Base-by-base conservation (phyloP, 2,113 vertebrate species). In the Prolemur simus region DNA sequence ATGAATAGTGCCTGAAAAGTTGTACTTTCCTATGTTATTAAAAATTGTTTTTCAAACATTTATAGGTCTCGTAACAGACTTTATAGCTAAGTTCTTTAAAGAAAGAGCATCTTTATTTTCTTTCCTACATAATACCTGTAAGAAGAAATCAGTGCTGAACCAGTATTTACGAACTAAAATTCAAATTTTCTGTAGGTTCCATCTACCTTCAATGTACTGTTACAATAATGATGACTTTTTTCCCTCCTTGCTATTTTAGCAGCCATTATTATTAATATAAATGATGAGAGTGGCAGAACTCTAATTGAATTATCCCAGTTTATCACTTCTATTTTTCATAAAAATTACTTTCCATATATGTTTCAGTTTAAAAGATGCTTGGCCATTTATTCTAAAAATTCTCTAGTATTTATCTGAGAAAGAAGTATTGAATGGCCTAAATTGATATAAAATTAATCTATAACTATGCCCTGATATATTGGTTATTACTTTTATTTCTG, bases 201-300 rank as follows among this genome's bases (percentile, higher is more conserved):
- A 32, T 60, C 29, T 29, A 25, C 25, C 7, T 77, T 77, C 81
- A 47, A 84, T 39, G 5, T 37, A 32, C 56, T 42, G 8, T 66
- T 82, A 82, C 91, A 87, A 82, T 81, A 74, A 74, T 39, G 45
- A 71, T 87, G 45, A 42, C 27, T 32, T 71, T 90, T 81, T 47
- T 37, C 66, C 39, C 56, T 81, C 8, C 15, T 63, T 81, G 23
- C 34, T 2, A 86, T 29, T 81, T 90, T 27, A 15, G 45, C 10
- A 81, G 27, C 21, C 47, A 74, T 81, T 68, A 86, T 94, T 81
- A 81, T 87, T 94, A 82, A 87, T 39, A 68, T 52, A 82, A 82
- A n/a, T 96, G 37, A 82, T 87, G 47, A 66, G 9, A 52, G 66
- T 68, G 39, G 20, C 21, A 91, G 20, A 74, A 52, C 54, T 23